A percentile compares a stretch with the other conserved stretches of the same genome.
These are phyloP conservation scores for Paracentrotus lividus DNA, from an alignment of 53 echinoderm and acorn worm species.

Conservation along the genomic window DNA sequence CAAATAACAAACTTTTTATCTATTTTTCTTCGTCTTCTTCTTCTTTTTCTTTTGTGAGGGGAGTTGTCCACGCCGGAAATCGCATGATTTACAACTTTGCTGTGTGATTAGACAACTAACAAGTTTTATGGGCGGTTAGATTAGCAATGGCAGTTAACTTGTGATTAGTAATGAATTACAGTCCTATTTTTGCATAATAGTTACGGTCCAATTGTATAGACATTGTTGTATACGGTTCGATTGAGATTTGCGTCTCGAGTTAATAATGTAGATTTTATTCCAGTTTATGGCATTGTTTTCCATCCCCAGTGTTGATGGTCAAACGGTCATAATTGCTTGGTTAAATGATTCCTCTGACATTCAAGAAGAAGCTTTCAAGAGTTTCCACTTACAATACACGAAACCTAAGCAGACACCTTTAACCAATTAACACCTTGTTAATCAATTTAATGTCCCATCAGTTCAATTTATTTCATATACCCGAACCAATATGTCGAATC, in stretches of 20 bases:
- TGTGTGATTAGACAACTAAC: slow-evolving; percentile 41
- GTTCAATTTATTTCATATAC: not conserved
- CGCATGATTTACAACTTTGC: slow-evolving; percentile 61
- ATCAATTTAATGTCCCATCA: not conserved
- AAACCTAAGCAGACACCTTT: too few species aligned
- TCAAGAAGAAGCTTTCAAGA: not conserved
- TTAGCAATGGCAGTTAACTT: slow-evolving; percentile 28
- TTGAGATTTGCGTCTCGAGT: not conserved
- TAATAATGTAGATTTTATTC: not conserved
- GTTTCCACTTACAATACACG: too few species aligned
- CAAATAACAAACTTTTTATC: slow-evolving; percentile 50
- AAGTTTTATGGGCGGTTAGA: not conserved
- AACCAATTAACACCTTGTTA: too few species aligned
- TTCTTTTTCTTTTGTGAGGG: not conserved
- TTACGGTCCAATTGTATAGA: slow-evolving; percentile 10
- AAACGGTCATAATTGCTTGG: not conserved
- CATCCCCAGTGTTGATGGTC: not conserved
- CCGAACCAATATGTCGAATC: not conserved
- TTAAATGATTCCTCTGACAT: not conserved
- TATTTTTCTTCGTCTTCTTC: not conserved
- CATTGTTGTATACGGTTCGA: not conserved
- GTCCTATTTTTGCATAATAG: slow-evolving; percentile 51
- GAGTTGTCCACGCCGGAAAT: slow-evolving; percentile 60
- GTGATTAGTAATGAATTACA: slow-evolving; percentile 51
- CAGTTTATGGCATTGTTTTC: not conserved